Conservation (phyloP, 2,113 vertebrate species). For the Alethe castanea region DNA sequence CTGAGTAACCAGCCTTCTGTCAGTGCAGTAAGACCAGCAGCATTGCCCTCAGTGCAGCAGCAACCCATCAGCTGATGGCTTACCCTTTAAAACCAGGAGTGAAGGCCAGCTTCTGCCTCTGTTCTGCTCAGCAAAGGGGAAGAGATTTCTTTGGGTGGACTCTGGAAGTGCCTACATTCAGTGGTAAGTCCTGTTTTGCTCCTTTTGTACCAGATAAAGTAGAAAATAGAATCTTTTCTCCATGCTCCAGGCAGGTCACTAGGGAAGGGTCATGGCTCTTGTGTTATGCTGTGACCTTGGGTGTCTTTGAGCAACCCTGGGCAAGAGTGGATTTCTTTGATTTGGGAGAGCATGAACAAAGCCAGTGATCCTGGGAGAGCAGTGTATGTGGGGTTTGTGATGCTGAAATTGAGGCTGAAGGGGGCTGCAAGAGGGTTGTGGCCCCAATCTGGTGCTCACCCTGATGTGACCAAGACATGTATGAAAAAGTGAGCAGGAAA, state of each 20-base stretch:
- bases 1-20: neutral
- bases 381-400: accelerated
- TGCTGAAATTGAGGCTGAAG: neutral
- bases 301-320: neutral
- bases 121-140: neutral
- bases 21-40: neutral
- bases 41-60: neutral
- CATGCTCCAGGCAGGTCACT: accelerated
- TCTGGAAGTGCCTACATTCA: accelerated
- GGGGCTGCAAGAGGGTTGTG: neutral
- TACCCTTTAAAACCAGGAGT: neutral
- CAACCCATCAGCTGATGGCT: neutral
- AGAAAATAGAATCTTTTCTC: neutral
- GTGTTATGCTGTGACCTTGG: neutral
- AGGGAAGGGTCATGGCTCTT: accelerated
- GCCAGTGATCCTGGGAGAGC: no score
- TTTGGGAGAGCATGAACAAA: neutral
- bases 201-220: neutral
- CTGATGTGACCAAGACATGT: accelerated
- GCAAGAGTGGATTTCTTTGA: neutral
- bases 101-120: accelerated
- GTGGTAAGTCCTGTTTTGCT: neutral
- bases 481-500: accelerated
- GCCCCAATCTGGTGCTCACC: accelerated
- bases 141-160: neutral